Evolutionary conservation across 2,888 invertebrate genomes (phyloP).

Genomic region (Keiferia lycopersicella): DNA sequence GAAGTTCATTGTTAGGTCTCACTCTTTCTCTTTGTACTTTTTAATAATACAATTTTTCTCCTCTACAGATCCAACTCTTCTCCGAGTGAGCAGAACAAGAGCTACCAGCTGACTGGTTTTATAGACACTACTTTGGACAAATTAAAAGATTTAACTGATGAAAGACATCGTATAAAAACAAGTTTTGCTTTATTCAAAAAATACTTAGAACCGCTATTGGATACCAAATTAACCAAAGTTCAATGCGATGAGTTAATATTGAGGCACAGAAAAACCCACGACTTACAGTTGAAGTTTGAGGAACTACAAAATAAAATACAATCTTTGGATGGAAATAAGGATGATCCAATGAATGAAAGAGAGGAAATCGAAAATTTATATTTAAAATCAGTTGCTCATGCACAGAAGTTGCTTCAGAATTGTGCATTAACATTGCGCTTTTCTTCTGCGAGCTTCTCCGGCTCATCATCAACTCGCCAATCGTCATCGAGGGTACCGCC

Average conservation of each 20-base stretch:
- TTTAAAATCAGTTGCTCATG: neutral
- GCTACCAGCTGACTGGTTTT: slow-evolving; percentile 35
- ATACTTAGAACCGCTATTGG: slow-evolving; percentile 25
- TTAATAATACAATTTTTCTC: slow-evolving; percentile 26
- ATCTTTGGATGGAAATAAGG: neutral
- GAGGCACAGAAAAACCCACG: neutral
- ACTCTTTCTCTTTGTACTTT: no score
- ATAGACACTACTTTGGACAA: no score
- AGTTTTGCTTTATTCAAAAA: slow-evolving; percentile 28
- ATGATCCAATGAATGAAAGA: neutral
- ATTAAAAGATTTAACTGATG: neutral
- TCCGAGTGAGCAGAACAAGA: slow-evolving; percentile 47
- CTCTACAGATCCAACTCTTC: slow-evolving; percentile 45
- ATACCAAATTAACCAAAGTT: neutral
- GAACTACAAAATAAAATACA: neutral
- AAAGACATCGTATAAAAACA: slow-evolving; percentile 24
- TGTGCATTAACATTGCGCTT: neutral
- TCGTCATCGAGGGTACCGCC: no score
- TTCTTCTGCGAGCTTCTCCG: no score
- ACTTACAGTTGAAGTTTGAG: neutral
- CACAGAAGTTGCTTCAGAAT: neutral
- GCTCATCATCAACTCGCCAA: no score
- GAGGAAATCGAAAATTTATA: neutral
- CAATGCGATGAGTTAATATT: neutral
- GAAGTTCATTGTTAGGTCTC: no score